Base-by-base conservation (phyloP, 2,888 invertebrate genomes). In the Cataglyphis cursor region DNA sequence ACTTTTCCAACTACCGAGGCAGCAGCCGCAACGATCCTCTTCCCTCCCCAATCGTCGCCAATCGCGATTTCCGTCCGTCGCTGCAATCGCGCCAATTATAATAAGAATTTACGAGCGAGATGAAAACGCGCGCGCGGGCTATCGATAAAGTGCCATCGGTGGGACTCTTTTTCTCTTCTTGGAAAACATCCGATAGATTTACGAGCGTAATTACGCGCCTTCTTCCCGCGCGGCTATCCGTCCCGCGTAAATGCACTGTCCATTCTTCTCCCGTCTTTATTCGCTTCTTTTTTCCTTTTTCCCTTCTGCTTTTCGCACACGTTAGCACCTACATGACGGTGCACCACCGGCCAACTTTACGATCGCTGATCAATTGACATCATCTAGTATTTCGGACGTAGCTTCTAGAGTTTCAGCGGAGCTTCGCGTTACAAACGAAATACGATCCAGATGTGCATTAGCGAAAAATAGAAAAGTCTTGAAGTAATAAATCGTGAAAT, bases 91-190 rank as follows among this genome's bases (percentile, higher is more conserved):
- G 85, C 91, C 92, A 92, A 93, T 93, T 93, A 93, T 92, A 92
- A 92, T 90, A 91, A 88, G 91, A 92, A 93, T 93, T 93, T 93
- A 93, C 88, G 92, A 89, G 82, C 85, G 81, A 35, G 80, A 87
- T 84, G 84, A 64, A 64, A 87, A 76, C 76, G 72, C 82, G 68
- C 81, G 82, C 82, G 70, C 81, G 82, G 81, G 84, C 83, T 85
- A 89, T 91, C 91, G 92, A 91, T 85, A 89, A 90, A 91, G 85
- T 87, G 90, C 88, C 87, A 87, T 82, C 83, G 61, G 54, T 66
- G 78, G 66, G 62, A 82, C 81, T 51, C 28, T 38, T 54, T 24
- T 44, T 10, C 38, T 54, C 61, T 61, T 35, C 51, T 64, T 10
- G 74, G 73, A 82, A 75, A 82, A 87, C 80, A 68, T 59, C 65